Percentiles rank a stretch among this genome's conserved stretches.
Evolutionary conservation across 2,113 vertebrate species (phyloP).

Genomic region (Chloebia gouldiae): DNA sequence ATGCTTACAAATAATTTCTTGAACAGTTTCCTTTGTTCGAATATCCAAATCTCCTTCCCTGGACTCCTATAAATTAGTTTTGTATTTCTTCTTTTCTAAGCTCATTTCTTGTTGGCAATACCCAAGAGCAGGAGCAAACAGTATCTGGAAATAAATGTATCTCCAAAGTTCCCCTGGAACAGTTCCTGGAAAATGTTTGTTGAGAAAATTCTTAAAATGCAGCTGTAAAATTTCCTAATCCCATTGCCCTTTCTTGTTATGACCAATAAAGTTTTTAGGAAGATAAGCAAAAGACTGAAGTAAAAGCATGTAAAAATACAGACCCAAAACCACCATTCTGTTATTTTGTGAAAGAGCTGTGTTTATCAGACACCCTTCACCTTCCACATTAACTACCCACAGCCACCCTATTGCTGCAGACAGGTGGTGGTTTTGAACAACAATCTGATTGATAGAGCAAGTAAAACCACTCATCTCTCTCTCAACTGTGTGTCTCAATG

Average conservation of each 20-base stretch:
- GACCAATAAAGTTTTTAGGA: neutral
- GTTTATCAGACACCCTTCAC: neutral
- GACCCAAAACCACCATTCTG: neutral
- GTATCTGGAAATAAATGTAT: neutral
- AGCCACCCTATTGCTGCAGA: neutral
- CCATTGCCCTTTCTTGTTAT: neutral
- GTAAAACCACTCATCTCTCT: neutral
- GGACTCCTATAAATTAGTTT: neutral
- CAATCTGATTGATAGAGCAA: neutral
- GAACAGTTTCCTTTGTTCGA: neutral
- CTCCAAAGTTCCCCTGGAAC: neutral
- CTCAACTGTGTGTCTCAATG: neutral
- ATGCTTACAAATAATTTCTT: neutral
- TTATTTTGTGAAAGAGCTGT: neutral
- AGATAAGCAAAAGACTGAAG: neutral
- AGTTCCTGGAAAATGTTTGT: neutral
- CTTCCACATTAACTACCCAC: neutral
- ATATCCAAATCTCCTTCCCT: neutral
- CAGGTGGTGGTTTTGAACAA: neutral
- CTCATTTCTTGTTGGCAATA: neutral
- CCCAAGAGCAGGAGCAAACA: neutral
- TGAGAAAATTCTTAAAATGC: neutral
- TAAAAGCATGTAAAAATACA: neutral
- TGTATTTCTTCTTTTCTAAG: neutral
- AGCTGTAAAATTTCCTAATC: neutral